A percentile compares a stretch with the other conserved stretches of the same genome.
phyloP scores from a whole-genome alignment of 1,140 invertebrate genomes.

The Macrotrachela quadricornifera region DNA sequence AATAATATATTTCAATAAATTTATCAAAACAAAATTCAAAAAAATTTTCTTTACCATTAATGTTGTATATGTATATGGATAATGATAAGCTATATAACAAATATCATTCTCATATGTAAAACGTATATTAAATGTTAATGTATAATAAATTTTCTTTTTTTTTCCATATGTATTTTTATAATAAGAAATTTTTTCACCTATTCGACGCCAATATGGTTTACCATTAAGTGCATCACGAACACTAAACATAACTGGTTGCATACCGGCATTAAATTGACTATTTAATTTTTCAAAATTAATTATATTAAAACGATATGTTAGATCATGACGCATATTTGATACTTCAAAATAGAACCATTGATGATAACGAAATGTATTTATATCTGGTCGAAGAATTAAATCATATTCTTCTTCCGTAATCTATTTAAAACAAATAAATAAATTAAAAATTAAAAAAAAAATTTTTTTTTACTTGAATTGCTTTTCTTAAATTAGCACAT shows the following conservation, averaged over 20 bases:
- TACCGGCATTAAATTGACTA: conserved; percentile 63
- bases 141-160: conserved; percentile 45
- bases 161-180: conserved; percentile 38
- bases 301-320: conserved; percentile 63
- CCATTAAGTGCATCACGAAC: conserved; percentile 45
- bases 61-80: conserved; percentile 76
- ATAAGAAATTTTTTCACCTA: conserved; percentile 57
- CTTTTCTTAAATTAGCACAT: conserved; percentile 79
- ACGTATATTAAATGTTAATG: conserved; percentile 69
- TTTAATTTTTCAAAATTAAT: conserved; percentile 70
- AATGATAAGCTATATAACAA: conserved; percentile 84
- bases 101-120: conserved; percentile 71
- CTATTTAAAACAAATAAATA: no score
- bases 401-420: conserved; percentile 52
- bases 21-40: background rate
- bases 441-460: conserved; percentile 30
- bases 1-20: no score
- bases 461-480: conserved; percentile 46
- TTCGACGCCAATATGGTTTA: conserved; percentile 46
- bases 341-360: conserved; percentile 88
- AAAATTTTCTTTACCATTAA: conserved; percentile 46
- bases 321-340: conserved; percentile 48
- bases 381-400: conserved; percentile 67
- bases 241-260: conserved; percentile 74
- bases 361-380: conserved; percentile 51